These are phyloP conservation scores for Limnephilus marmoratus DNA, from an alignment of 2,888 invertebrate species.

Conservation along the genomic window DNA sequence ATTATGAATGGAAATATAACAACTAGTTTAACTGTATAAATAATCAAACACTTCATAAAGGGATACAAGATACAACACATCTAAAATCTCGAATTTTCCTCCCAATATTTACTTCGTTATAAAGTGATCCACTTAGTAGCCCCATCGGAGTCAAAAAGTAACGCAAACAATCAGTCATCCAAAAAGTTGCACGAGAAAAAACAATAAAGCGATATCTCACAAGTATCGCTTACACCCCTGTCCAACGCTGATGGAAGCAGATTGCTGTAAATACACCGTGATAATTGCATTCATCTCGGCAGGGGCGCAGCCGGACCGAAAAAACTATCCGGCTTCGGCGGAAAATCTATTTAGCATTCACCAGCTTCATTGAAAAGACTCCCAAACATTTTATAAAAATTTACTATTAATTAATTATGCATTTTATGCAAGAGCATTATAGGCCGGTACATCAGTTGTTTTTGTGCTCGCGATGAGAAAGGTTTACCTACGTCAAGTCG, in stretches of 20 bases:
- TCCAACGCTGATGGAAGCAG: constrained; percentile 69
- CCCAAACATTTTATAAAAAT: background rate
- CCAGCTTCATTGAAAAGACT: background rate
- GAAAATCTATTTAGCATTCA: constrained; percentile 29
- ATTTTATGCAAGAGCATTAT: no score
- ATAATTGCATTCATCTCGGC: constrained; percentile 71
- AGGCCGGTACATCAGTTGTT: no score
- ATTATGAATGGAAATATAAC: no score
- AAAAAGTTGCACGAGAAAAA: constrained; percentile 74
- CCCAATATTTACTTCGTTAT: background rate
- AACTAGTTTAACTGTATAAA: no score
- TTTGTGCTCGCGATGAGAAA: no score
- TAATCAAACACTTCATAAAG: no score
- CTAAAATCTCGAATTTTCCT: background rate
- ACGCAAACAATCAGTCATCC: constrained; percentile 27
- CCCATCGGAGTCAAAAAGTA: constrained; percentile 10
- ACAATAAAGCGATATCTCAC: constrained; percentile 79
- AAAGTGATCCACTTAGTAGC: constrained; percentile 7
- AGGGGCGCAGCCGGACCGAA: constrained; percentile 52
- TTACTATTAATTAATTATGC: background rate
- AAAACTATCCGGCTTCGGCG: constrained; percentile 47
- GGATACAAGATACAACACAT: background rate
- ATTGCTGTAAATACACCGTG: constrained; percentile 73
- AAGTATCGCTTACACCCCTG: constrained; percentile 77
- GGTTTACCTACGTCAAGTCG: no score